Evolutionary conservation across 2,888 invertebrate genomes (phyloP).

Genomic region (Iselma pallidipennis): DNA sequence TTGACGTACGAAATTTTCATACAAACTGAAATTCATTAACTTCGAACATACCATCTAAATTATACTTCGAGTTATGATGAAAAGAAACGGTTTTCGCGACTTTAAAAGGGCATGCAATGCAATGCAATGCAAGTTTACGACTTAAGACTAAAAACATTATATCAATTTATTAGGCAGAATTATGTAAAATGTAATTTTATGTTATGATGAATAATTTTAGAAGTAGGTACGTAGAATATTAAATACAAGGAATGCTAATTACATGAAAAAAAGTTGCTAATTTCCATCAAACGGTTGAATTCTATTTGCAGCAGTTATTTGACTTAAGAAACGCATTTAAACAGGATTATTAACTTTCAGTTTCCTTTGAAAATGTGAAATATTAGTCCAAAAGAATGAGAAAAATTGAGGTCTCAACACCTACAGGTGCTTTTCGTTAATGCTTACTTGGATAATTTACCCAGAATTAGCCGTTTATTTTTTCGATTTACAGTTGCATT

Average conservation of each 20-base stretch:
- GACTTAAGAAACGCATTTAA: too few relatives aligned
- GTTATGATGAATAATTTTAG: neutral
- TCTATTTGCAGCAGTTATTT: too few relatives aligned
- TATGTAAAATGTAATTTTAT: neutral
- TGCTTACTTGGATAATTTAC: too few relatives aligned
- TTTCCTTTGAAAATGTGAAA: too few relatives aligned
- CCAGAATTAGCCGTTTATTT: neutral
- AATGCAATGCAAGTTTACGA: neutral
- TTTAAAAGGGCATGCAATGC: neutral
- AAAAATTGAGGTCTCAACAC: too few relatives aligned
- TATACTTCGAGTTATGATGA: neutral
- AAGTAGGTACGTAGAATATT: neutral
- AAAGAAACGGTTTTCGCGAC: neutral
- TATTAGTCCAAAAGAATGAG: too few relatives aligned
- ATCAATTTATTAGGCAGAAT: neutral
- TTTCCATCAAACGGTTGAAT: too few relatives aligned
- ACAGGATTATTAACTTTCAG: too few relatives aligned
- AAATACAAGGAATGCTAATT: neutral
- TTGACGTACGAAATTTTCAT: neutral
- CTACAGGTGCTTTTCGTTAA: too few relatives aligned
- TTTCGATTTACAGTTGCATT: neutral
- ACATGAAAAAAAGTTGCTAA: too few relatives aligned
- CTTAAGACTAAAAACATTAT: neutral
- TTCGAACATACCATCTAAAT: neutral
- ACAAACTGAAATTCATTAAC: neutral